phyloP scores from a whole-genome alignment of 2,113 vertebrate genomes.

The Psephotus haematonotus region DNA sequence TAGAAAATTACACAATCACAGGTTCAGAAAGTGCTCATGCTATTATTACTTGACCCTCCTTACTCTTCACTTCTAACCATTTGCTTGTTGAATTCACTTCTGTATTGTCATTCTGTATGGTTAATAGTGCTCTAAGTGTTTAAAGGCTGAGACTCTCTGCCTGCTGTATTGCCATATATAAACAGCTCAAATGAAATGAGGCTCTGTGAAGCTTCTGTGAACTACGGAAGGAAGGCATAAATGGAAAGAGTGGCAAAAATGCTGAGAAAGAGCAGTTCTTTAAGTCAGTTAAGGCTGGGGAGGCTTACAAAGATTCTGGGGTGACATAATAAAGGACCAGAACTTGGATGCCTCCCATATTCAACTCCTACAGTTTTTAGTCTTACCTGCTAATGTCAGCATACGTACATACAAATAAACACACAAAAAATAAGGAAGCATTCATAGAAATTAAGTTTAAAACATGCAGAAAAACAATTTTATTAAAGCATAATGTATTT shows the following conservation, averaged over 20 bases:
- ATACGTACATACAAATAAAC: background rate
- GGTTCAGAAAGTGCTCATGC: background rate
- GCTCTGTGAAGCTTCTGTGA: background rate
- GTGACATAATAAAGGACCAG: background rate
- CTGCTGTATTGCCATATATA: background rate
- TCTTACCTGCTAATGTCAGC: background rate
- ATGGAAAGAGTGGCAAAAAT: background rate
- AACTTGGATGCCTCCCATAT: background rate
- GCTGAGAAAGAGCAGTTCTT: background rate
- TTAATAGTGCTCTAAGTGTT: background rate
- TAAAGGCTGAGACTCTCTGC: background rate
- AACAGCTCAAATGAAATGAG: background rate
- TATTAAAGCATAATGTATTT: background rate
- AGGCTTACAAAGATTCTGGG: background rate
- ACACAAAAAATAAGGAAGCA: background rate
- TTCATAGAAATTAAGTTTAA: background rate
- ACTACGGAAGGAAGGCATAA: background rate
- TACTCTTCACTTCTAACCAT: background rate
- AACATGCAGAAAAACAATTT: background rate
- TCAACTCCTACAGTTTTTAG: background rate
- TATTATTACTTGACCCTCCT: background rate
- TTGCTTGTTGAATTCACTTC: background rate
- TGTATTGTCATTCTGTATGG: background rate
- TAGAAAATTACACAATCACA: background rate
- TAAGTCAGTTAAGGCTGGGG: background rate